phyloP scores from a whole-genome alignment of 1,140 invertebrate species.

The Trachymyrmex septentrionalis region DNA sequence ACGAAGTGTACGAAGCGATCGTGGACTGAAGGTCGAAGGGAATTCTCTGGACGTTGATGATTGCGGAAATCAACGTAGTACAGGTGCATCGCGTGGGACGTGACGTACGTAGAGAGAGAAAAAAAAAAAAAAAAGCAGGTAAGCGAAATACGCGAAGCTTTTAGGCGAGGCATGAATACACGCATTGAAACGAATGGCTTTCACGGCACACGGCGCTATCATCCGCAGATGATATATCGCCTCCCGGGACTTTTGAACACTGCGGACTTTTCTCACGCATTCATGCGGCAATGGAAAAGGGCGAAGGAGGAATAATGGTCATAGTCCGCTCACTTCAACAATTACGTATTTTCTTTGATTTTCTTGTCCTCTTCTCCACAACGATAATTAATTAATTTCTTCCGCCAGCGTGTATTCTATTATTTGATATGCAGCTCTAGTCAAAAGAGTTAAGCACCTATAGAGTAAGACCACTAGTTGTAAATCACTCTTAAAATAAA shows the following conservation, averaged over 20 bases:
- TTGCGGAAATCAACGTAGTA: slow-evolving; percentile 4
- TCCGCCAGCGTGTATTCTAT: too few species aligned
- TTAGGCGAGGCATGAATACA: slow-evolving; percentile 75
- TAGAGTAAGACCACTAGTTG: too few species aligned
- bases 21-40: background rate
- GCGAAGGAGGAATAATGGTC: slow-evolving; percentile 22
- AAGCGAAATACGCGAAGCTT: slow-evolving; percentile 64
- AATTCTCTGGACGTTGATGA: slow-evolving; percentile 26
- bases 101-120: background rate
- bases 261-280: slow-evolving; percentile 74
- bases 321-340: slow-evolving; percentile 14
- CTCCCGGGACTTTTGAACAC: slow-evolving; percentile 72
- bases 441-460: too few species aligned
- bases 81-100: slow-evolving; percentile 27
- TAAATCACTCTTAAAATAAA: too few species aligned
- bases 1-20: background rate
- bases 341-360: slow-evolving; percentile 10
- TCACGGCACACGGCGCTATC: slow-evolving; percentile 73
- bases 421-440: background rate
- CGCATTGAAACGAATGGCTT: slow-evolving; percentile 79
- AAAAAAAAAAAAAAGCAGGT: slow-evolving; percentile 24
- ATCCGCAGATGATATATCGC: slow-evolving; percentile 80
- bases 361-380: background rate
- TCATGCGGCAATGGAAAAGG: slow-evolving; percentile 65
- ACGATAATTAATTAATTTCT: slow-evolving; percentile 24